Evolutionary conservation across 2,113 vertebrate genomes (phyloP), one percentile per base, ranked within the genome.

Genomic region (Miniopterus natalensis): DNA sequence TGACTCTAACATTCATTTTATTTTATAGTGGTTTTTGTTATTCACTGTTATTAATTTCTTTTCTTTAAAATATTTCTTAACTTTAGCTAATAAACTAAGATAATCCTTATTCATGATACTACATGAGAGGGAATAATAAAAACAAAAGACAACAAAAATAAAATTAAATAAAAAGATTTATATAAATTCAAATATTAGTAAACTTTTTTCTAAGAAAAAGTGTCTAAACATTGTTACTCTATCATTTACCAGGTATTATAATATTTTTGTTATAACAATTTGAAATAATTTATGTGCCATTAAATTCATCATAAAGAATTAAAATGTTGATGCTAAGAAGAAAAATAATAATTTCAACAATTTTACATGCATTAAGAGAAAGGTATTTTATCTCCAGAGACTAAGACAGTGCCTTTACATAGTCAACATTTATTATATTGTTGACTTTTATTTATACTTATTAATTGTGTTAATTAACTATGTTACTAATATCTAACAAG

Each of bases 401-500:
- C 7, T 53, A 85, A 49, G 31, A 70, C 8, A 55, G 4, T 63
- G 9, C 2, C 53, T 95, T 89, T n/a, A 85, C 2, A 3, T 31
- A 68, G 42, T 61, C 21, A 29, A 6, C 15, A 66, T 73, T 45
- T 91, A 75, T 81, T 75, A 36, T 29, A 66, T 36, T 51, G 4
- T 2, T 74, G 74, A 45, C 3, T 71, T 92, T 66, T 68, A 49
- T 8, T 88, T 84, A 71, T 78, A n/a, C 47, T 63, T 88, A 89
- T 90, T 84, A 90, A 59, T 84, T 68, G 31, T 55, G 21, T 79
- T 94, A 80, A 63, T 40, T 88, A 45, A 92, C 31, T 86, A 4
- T 63, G 77, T 25, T 31, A 66, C 0, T 57, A 25, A 12, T 73
- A 49, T 87, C 18, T 81, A 59, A 53, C 36, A 94, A 4, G 45